These are phyloP conservation scores for Bombus turneri DNA, from an alignment of 1,140 invertebrate genomes.

Conservation along the genomic window DNA sequence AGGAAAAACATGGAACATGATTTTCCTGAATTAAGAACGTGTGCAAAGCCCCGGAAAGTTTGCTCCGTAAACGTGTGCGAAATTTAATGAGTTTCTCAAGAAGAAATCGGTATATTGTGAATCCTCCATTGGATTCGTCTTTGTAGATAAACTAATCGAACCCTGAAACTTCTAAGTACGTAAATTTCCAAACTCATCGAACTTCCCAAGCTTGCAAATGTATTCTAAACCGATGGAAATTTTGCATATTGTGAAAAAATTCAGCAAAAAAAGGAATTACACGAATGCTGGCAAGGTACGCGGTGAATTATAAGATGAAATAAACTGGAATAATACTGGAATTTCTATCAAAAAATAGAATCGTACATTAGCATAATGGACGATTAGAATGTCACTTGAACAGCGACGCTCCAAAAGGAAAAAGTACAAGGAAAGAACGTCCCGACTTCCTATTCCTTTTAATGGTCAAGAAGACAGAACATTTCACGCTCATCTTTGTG, in stretches of 20 bases:
- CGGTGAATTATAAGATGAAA: neutral
- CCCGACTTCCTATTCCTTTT: slow-evolving; percentile 13
- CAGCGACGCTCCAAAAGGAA: neutral
- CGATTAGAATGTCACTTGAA: slow-evolving; percentile 1
- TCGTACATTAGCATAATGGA: slow-evolving; percentile 3
- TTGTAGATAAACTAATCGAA: too few relatives aligned
- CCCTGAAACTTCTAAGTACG: too few relatives aligned
- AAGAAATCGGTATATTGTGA: neutral
- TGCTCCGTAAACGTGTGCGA: neutral
- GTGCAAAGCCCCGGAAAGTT: too few relatives aligned
- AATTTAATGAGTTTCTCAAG: neutral
- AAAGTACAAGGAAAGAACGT: neutral
- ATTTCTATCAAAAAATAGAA: neutral
- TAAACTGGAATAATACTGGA: neutral
- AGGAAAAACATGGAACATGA: neutral
- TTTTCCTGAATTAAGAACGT: neutral
- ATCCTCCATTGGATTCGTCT: neutral
- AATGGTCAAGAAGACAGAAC: slow-evolving; percentile 17
- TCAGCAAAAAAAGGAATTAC: neutral
- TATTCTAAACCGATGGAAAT: too few relatives aligned
- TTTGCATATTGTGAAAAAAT: neutral
- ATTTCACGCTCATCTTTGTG: slow-evolving; percentile 13
- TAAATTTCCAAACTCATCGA: neutral
- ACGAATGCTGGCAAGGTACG: too few relatives aligned
- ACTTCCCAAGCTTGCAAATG: neutral